Evolutionary conservation across 2,888 invertebrate genomes (phyloP), one percentile per base, ranked within the genome.

Genomic region (Sphinx pinastri): DNA sequence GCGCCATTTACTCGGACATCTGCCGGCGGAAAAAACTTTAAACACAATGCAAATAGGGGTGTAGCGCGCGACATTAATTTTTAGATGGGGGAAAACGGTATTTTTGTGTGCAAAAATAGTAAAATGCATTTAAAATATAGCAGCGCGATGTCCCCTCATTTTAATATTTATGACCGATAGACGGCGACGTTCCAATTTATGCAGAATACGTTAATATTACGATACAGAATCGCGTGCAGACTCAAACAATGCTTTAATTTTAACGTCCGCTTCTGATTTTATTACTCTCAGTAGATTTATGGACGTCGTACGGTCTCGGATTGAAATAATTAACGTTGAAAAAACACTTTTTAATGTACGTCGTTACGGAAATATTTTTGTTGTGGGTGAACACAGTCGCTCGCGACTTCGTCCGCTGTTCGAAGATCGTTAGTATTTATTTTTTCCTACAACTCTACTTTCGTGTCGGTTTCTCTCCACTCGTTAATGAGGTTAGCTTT

Each of bases 1-100:
- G 93, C 93, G 91, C 93, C 93, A 93, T 94, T 93, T 92, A 91
- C 84, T 79, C 82, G 88, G 88, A 86, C 94, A 94, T 93, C 93
- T 94, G 94, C 89, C 85, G 75, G 57, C 76, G 74, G 82, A 84
- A 86, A 92, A 92, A 91, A 86, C 80, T 82, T 90, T 88, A 86
- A 88, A 84, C 84, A 92, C 93, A 94, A 93, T 93, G 92, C 92
- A 93, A 93, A 93, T 93, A 92, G 91, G 92, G 92, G 91, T 83
- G 84, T 85, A 71, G 79, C 81, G 81, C 76, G 82, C 79, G 85
- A 91, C 90, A 91, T 93, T 86, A 88, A 89, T 90, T 93, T 94
- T 94, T 92, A 89, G 92, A 63, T 63, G 63, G 93, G 92, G 89
- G 87, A 90, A 90, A 87, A 83, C 79, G 83, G 76, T 85, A 87